Base-by-base conservation (phyloP, 2,888 invertebrate species). In the Agonum fuliginosum region DNA sequence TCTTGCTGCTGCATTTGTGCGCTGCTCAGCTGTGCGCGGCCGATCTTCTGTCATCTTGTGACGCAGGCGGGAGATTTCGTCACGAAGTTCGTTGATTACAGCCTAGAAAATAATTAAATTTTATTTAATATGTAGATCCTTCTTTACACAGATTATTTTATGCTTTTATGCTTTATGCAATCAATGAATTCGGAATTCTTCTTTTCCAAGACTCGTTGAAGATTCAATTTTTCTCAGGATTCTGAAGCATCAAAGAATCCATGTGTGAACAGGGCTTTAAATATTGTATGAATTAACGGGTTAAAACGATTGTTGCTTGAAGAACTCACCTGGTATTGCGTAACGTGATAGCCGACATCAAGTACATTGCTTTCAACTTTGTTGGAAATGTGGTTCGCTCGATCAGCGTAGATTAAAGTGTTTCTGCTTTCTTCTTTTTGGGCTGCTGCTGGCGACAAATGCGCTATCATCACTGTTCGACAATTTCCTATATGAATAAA, bases 381-480 rank as follows among this genome's bases (percentile, higher is more conserved):
- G 82, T 94, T 96, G n/a, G 96, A 95, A 82, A 98, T 98, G 82
- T 95, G 94, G 82, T 95, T 95, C 1, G 98, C 98, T 76, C 97
- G 90, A 85, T 97, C 96, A 0, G 98, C 98, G 86, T 98, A 98
- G 58, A 96, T 93, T 24, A 98, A 88, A 0, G 98, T 98, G 84
- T 97, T 98, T 81, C 97, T 91, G 1, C 96, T 81, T 86, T 98
- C 98, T 84, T 98, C 98, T 27, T 95, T 93, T 83, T 95, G 94
- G 4, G 89, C 87, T 12, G 91, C 90, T 34, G 95, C 94, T 0
- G 98, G 96, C 0, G 96, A 95, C 43, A 98, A 94, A 87, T 98
- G 97, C 1, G 98, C 98, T 78, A 98, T 95, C 98, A 98, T 98
- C 10, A 97, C 97, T 0, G 98, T 98, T 82, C 95, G 93, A 84